Evolutionary conservation across 2,113 vertebrate species (phyloP).

Genomic region (Boulengerochromis microlepis): DNA sequence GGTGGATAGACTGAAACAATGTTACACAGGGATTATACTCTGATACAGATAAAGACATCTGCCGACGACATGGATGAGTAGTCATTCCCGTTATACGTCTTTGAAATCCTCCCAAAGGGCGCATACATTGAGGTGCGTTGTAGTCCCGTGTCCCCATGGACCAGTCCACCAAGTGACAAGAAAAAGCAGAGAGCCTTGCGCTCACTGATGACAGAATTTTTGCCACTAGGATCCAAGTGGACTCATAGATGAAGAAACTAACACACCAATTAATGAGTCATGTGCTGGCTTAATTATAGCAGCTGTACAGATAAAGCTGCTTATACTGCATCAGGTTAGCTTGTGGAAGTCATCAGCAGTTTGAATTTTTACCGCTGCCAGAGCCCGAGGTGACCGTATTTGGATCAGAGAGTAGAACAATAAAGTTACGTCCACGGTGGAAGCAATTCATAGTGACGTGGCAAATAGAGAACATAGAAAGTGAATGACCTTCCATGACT

Average conservation of each 20-base stretch:
- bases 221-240: neutral
- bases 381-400: fast-evolving
- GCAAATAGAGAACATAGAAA: neutral
- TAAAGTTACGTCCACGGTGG: neutral
- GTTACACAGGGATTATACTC: neutral
- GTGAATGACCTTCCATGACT: neutral
- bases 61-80: neutral
- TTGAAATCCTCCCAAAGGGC: neutral
- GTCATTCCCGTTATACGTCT: neutral
- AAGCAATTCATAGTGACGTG: neutral
- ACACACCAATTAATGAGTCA: neutral
- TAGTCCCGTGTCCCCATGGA: neutral
- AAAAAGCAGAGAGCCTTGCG: neutral
- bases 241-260: neutral
- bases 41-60: neutral
- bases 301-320: neutral
- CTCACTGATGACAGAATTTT: fast-evolving
- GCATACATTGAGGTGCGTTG: neutral
- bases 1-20: neutral
- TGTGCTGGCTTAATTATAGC: neutral
- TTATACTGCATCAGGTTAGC: neutral
- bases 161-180: neutral
- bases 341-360: neutral
- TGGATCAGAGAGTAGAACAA: neutral
- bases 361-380: fast-evolving